Percentiles rank a stretch among this genome's conserved stretches.
These are phyloP conservation scores for Ectobius pallidus DNA, from an alignment of 2,888 invertebrate species.

Conservation along the genomic window DNA sequence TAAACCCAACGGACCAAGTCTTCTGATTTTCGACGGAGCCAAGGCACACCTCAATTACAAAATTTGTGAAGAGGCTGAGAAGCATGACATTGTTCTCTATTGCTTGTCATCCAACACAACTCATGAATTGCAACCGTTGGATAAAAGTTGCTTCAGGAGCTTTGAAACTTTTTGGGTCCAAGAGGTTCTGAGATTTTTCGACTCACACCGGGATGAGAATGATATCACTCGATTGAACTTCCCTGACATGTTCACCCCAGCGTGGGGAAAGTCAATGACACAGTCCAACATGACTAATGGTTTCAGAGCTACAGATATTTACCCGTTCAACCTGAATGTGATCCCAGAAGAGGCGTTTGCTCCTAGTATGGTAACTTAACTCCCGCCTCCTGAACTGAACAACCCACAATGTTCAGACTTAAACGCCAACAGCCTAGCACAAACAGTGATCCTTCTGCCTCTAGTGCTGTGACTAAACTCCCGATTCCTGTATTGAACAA, in stretches of 20 bases:
- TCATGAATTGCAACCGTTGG: conserved; percentile 43
- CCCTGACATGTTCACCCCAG: conserved; percentile 17
- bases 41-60: conserved; percentile 43
- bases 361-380: not conserved
- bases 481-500: conserved; percentile 2
- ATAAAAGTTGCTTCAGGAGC: conserved; percentile 40
- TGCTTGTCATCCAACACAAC: conserved; percentile 44
- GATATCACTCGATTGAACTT: conserved; percentile 15
- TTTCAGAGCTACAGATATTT: conserved; percentile 1
- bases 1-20: conserved; percentile 40
- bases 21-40: conserved; percentile 46
- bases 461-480: not conserved
- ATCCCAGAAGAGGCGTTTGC: conserved; percentile 8
- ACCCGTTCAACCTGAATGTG: not conserved
- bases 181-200: conserved; percentile 24
- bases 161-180: not conserved
- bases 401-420: not conserved
- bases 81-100: conserved; percentile 42
- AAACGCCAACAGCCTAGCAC: not conserved
- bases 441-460: conserved; percentile 15
- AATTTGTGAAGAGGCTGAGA: conserved; percentile 44
- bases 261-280: conserved; percentile 6
- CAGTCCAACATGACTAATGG: conserved; percentile 7
- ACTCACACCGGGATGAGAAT: conserved; percentile 18
- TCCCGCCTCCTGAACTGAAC: conserved; percentile 3